These are phyloP conservation scores for Mallotus villosus DNA, from an alignment of 2,797 vertebrate species.

Conservation along the genomic window DNA sequence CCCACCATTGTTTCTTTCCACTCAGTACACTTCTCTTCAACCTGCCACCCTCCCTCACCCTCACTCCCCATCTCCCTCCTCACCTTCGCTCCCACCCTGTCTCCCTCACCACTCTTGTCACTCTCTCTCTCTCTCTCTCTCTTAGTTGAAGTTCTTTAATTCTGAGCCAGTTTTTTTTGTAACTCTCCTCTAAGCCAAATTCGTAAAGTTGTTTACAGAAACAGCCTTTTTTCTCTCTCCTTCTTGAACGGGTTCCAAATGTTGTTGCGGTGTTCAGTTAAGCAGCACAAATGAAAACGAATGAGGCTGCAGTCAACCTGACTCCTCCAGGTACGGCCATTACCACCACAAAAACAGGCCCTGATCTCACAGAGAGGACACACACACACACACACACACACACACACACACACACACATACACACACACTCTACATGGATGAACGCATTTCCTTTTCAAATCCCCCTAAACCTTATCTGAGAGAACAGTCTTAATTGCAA, in stretches of 20 bases:
- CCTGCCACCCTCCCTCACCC: neutral
- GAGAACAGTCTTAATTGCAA: conserved; percentile 18
- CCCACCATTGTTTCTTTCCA: conserved; percentile 28
- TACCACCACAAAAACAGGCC: conserved; percentile 41
- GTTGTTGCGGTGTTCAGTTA: conserved; percentile 51
- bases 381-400: neutral
- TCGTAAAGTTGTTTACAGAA: conserved; percentile 60
- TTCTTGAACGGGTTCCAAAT: conserved; percentile 54
- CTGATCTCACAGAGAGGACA: neutral
- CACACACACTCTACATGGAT: neutral
- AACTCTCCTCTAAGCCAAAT: conserved; percentile 39
- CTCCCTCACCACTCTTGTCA: too few species aligned
- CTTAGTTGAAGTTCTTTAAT: conserved; percentile 35
- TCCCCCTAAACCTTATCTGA: neutral
- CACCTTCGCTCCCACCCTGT: conserved; percentile 1
- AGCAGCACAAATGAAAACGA: conserved; percentile 67
- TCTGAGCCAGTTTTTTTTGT: conserved; percentile 39
- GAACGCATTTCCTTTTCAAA: neutral
- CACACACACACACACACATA: too few species aligned
- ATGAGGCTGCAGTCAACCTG: conserved; percentile 48
- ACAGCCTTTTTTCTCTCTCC: conserved; percentile 14
- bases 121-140: conserved; percentile 3
- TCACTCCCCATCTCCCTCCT: neutral
- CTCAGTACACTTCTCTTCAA: conserved; percentile 21
- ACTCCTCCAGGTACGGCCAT: conserved; percentile 56